A percentile compares a stretch with the other conserved stretches of the same genome.
Conservation (phyloP, 1,140 invertebrate genomes). For the Leptonema lineaticorne region DNA sequence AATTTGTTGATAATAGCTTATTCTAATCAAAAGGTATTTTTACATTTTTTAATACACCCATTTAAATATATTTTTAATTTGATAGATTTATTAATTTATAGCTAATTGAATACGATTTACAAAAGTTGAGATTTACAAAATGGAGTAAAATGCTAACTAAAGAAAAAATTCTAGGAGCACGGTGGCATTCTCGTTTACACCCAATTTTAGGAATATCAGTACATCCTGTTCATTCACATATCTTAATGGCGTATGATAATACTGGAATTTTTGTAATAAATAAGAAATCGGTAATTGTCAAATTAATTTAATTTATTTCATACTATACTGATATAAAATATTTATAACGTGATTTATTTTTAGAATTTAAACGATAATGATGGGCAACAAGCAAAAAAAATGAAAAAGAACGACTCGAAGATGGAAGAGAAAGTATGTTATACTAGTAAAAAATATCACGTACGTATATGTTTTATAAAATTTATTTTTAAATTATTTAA, state of each 20-base stretch:
- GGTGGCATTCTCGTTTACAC: slow-evolving; percentile 25
- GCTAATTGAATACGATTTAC: slow-evolving; percentile 70
- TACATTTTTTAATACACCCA: slow-evolving; percentile 17
- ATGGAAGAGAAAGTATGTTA: slow-evolving; percentile 30
- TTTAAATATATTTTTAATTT: slow-evolving; percentile 8
- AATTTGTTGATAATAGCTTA: slow-evolving; percentile 66
- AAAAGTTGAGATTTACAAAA: slow-evolving; percentile 57
- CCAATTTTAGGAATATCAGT: slow-evolving; percentile 30
- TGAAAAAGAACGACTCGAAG: slow-evolving; percentile 5
- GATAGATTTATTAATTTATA: slow-evolving; percentile 47
- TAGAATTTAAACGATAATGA: neutral
- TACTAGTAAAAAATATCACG: slow-evolving; percentile 35
- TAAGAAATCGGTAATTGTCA: slow-evolving; percentile 22
- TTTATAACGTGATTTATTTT: neutral
- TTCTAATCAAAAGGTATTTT: slow-evolving; percentile 68
- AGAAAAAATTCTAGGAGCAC: slow-evolving; percentile 1
- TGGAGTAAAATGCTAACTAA: slow-evolving; percentile 42
- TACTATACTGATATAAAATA: neutral
- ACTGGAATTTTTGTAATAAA: slow-evolving; percentile 35
- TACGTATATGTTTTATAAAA: neutral
- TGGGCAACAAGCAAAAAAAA: slow-evolving; percentile 20
- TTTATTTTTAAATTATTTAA: neutral
- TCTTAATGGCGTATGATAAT: slow-evolving; percentile 34
- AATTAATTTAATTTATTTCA: neutral
- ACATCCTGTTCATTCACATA: slow-evolving; percentile 26